Percentiles rank a stretch among this genome's conserved stretches.
Conservation (phyloP, 1,140 invertebrate species). For the Ridgeia piscesae region DNA sequence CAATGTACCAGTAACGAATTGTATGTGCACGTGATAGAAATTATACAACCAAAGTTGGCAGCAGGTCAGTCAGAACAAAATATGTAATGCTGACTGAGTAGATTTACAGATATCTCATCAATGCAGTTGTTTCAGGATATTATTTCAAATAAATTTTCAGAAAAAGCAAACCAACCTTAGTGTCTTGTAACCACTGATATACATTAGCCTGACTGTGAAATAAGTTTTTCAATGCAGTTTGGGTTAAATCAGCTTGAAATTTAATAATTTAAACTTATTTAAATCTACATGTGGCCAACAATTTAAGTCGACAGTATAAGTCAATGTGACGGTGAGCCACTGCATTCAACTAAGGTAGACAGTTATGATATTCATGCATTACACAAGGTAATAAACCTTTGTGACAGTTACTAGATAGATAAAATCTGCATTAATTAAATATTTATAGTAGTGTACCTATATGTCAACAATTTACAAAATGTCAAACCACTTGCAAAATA, state of each 20-base stretch:
- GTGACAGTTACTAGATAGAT: neutral
- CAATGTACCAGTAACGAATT: too few relatives aligned
- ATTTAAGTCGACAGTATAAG: neutral
- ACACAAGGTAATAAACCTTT: neutral
- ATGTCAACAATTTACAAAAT: neutral
- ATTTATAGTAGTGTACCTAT: neutral
- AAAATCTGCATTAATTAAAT: neutral
- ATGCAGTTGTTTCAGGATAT: too few relatives aligned
- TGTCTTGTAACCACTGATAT: too few relatives aligned
- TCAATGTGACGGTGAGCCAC: neutral
- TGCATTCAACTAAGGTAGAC: neutral
- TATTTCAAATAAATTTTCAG: too few relatives aligned
- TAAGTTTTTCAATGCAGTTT: too few relatives aligned
- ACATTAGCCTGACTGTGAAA: too few relatives aligned
- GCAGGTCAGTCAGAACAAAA: neutral
- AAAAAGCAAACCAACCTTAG: too few relatives aligned
- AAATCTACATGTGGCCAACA: too few relatives aligned
- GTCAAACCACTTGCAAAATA: neutral
- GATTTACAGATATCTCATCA: too few relatives aligned
- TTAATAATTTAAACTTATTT: too few relatives aligned
- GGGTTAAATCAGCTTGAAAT: too few relatives aligned
- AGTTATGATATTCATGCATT: neutral
- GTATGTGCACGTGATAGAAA: neutral
- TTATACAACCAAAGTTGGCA: neutral
- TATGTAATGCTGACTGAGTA: neutral